Percentiles rank a stretch among this genome's conserved stretches.
Conservation (phyloP, 1,140 invertebrate species). For the Cylas formicarius region DNA sequence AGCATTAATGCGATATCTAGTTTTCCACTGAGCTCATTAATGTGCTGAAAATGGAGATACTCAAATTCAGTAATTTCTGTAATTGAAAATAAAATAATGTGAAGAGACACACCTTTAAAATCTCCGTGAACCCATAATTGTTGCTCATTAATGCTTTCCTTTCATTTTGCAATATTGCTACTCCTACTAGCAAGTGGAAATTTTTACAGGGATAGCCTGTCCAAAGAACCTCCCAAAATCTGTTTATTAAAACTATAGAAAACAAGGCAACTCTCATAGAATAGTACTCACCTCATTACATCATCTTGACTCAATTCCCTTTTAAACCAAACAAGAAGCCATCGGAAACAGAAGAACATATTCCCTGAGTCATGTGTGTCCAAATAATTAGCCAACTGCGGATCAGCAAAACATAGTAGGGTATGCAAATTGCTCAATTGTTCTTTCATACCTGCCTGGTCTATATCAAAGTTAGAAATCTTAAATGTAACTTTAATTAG, state of each 20-base stretch:
- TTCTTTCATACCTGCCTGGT: conserved; percentile 93
- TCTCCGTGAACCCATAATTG: conserved; percentile 91
- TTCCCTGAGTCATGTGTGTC: conserved; percentile 90
- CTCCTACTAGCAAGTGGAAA: conserved; percentile 86
- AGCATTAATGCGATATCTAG: conserved; percentile 75
- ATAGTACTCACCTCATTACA: conserved; percentile 52
- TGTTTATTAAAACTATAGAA: not conserved
- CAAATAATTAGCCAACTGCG: conserved; percentile 78
- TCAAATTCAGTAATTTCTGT: not conserved
- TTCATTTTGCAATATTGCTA: conserved; percentile 85
- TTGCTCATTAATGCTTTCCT: conserved; percentile 80
- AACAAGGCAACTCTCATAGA: not conserved
- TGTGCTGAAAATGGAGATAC: conserved; percentile 59
- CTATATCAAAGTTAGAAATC: conserved; percentile 94
- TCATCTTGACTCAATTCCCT: conserved; percentile 68
- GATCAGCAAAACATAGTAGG: conserved; percentile 74
- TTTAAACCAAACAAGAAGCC: conserved; percentile 80
- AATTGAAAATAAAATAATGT: too few species aligned
- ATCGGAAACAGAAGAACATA: conserved; percentile 98
- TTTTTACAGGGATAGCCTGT: conserved; percentile 86
- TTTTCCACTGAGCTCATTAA: conserved; percentile 83
- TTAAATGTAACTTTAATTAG: conserved; percentile 42
- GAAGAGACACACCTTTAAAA: conserved; percentile 73
- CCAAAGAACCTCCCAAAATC: conserved; percentile 79
- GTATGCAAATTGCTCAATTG: conserved; percentile 82